Conservation (phyloP, 2,888 invertebrate species). For the Drosophila neoperkinsi region DNA sequence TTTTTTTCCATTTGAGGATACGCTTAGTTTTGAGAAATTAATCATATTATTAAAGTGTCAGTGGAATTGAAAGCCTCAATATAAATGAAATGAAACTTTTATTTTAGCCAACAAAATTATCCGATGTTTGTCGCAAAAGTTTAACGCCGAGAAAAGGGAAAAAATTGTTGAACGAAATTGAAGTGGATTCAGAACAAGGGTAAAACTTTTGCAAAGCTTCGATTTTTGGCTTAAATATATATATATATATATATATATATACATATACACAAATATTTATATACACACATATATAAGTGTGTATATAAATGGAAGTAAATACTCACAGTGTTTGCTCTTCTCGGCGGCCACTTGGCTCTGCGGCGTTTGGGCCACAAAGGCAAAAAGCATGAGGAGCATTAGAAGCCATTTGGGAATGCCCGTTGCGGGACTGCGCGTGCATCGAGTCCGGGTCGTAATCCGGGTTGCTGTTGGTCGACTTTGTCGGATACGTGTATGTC, state of each 20-base stretch:
- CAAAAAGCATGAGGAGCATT: conserved; percentile 82
- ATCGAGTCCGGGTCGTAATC: background rate
- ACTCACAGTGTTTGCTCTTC: conserved; percentile 85
- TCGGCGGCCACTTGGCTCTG: conserved; percentile 83
- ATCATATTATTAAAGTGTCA: conserved; percentile 47
- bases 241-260: conserved; percentile 2
- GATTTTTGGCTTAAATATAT: conserved; percentile 37
- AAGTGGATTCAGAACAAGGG: conserved; percentile 52
- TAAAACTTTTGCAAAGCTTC: conserved; percentile 50
- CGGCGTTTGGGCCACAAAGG: conserved; percentile 78
- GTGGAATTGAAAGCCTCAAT: conserved; percentile 21
- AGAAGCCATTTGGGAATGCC: conserved; percentile 82
- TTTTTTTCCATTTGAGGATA: background rate
- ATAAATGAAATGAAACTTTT: conserved; percentile 33
- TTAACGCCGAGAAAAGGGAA: conserved; percentile 29
- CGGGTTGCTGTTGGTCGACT: conserved; percentile 22
- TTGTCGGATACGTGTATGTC: conserved; percentile 36
- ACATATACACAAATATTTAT: conserved; percentile 2
- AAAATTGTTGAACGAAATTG: conserved; percentile 43
- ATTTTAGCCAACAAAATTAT: conserved; percentile 33
- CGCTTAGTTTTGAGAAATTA: conserved; percentile 14
- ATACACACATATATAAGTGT: background rate
- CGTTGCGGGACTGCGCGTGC: conserved; percentile 31
- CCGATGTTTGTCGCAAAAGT: conserved; percentile 27
- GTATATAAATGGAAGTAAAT: conserved; percentile 35